Conservation (phyloP, 1,140 invertebrate species). For the Lepidurus arcticus region DNA sequence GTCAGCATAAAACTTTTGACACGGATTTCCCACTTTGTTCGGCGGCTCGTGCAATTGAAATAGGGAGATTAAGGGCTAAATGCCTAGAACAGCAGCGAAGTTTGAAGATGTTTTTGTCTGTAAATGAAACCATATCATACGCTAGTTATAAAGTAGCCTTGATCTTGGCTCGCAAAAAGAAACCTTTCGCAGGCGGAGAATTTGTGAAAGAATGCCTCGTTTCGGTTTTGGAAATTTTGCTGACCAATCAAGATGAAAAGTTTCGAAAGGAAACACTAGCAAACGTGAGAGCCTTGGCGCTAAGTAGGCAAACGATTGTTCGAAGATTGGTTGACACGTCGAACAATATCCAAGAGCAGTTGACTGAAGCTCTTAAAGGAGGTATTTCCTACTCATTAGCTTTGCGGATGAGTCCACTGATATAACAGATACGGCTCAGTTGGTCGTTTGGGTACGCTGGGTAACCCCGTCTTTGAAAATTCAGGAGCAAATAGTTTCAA, state of each 20-base stretch:
- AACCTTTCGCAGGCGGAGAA: not conserved
- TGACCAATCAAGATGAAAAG: not conserved
- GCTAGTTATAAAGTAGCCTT: not conserved
- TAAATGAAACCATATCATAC: not conserved
- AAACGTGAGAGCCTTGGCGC: not conserved
- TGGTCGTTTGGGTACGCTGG: not conserved
- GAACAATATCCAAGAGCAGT: not conserved
- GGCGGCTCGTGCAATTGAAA: too few relatives aligned
- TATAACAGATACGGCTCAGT: not conserved
- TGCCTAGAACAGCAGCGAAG: too few relatives aligned
- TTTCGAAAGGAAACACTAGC: not conserved
- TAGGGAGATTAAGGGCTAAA: too few relatives aligned
- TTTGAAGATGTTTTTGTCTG: too few relatives aligned
- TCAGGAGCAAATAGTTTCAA: not conserved
- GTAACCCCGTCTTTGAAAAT: not conserved
- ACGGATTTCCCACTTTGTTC: too few relatives aligned
- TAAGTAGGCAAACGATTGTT: not conserved
- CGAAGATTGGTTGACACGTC: not conserved
- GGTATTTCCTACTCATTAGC: not conserved
- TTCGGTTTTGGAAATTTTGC: not conserved
- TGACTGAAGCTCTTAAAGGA: not conserved
- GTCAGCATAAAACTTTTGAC: too few relatives aligned
- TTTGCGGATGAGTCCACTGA: too few relatives aligned
- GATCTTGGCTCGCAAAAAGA: not conserved
- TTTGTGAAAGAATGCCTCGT: not conserved